Evolutionary conservation across 2,797 vertebrate species (phyloP), one percentile per base, ranked within the genome.

Genomic region (Galagoides demidoff): DNA sequence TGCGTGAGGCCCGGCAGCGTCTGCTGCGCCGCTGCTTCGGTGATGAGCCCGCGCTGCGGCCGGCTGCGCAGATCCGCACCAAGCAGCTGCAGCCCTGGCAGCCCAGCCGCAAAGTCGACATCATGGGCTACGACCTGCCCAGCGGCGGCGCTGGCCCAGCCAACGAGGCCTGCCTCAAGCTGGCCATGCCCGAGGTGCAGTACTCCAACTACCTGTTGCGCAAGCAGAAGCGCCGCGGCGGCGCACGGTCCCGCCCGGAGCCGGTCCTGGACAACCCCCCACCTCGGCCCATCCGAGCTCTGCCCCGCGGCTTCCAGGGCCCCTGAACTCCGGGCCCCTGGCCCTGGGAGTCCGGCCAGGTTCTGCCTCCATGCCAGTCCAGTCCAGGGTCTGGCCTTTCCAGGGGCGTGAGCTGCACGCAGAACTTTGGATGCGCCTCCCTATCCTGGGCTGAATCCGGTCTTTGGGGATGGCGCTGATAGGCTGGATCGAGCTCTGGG

Each of bases 71-170:
- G 97, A 99, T 99, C 91, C 98, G 98, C 92, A 99, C 99, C 98
- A 99, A 99, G 89, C 98, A 99, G 5, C 98, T 99, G 84, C 99
- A 99, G 4, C 99, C 99, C 0, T 99, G 99, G 99, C 98, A 99
- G 96, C 99, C 99, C 6, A 99, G 98, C 49, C 96, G 97, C 37
- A 99, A 99, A 88, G 99, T 99, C 20, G 98, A 98, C 97, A 99
- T 99, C 49, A 98, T 99, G 85, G 99, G 99, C 68, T 99, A 99
- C 2, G 99, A 99, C 89, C 98, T 99, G 37, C 99, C 99, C 0
- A 66, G 77, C 3, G 99, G 99, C n/a, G 78, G 97, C 22, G 98
- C 98, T 2, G 96, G 92, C 19, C 85, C 97, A 0, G 95, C 95
- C 43, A 88, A 98, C 25, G 99, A 99, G n/a, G 98, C 98, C 86